Conservation (phyloP, 2,113 vertebrate species). For the Scomber scombrus region DNA sequence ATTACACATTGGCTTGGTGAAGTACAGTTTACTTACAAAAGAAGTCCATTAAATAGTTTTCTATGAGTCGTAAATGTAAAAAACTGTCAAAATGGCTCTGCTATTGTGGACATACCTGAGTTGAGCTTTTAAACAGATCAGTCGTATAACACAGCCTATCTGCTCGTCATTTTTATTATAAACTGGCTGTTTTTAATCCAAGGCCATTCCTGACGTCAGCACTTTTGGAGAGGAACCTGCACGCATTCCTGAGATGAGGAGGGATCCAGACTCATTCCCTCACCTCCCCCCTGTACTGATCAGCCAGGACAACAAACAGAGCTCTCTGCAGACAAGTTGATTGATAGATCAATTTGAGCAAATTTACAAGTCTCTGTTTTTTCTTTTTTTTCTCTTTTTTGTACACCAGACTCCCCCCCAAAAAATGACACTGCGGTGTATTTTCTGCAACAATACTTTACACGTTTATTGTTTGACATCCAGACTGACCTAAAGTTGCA, state of each 20-base stretch:
- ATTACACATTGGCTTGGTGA: not conserved
- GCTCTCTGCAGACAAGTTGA: slow-evolving; percentile 42
- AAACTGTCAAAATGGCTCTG: not conserved
- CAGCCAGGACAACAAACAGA: slow-evolving; percentile 61
- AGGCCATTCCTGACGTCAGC: slow-evolving; percentile 75
- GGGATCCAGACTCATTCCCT: slow-evolving; percentile 49
- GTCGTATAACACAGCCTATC: slow-evolving; percentile 19
- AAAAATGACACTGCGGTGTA: not conserved
- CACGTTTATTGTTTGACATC: not conserved
- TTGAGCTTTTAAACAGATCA: slow-evolving; percentile 3
- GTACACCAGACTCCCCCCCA: not conserved
- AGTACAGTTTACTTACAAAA: not conserved
- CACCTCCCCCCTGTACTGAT: slow-evolving; percentile 33
- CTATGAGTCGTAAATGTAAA: not conserved
- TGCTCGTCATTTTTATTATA: slow-evolving; percentile 48
- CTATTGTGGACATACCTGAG: not conserved
- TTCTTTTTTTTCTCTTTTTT: not conserved
- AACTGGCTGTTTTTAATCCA: slow-evolving; percentile 69
- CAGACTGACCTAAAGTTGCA: not conserved
- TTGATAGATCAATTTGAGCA: slow-evolving; percentile 41
- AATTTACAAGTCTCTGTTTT: slow-evolving; percentile 20
- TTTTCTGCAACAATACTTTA: slow-evolving; percentile 14
- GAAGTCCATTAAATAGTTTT: not conserved
- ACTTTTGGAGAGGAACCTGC: slow-evolving; percentile 67
- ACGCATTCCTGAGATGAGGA: slow-evolving; percentile 74